Evolutionary conservation across 2,113 vertebrate genomes (phyloP).

Genomic region (Nannospalax galili): DNA sequence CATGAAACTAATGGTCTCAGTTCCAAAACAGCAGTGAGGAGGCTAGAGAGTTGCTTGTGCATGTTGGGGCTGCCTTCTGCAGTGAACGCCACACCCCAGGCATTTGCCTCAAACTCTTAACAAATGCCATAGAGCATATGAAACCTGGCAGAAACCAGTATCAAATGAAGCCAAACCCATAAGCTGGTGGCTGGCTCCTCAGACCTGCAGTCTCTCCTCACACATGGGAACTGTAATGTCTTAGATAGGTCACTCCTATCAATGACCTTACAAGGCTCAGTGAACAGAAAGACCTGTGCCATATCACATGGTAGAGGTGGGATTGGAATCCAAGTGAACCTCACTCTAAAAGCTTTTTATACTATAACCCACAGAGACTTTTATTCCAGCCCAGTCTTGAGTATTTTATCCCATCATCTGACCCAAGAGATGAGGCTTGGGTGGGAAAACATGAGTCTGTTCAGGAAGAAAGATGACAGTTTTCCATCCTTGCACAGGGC

Average conservation of each 20-base stretch:
- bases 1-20: neutral
- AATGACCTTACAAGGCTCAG: neutral
- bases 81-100: neutral
- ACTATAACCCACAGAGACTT: neutral
- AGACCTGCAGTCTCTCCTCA: neutral
- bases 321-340: neutral
- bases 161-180: slow-evolving; percentile 23
- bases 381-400: neutral
- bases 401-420: neutral
- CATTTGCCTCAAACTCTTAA: neutral
- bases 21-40: neutral
- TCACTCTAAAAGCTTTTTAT: neutral
- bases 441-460: neutral
- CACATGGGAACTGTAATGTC: neutral
- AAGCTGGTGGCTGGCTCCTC: neutral
- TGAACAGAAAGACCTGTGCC: neutral
- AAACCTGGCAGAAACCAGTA: neutral
- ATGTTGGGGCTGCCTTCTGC: neutral
- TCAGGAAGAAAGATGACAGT: neutral
- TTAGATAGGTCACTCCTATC: neutral
- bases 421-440: neutral
- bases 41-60: neutral
- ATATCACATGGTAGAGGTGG: neutral
- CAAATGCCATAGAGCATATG: neutral
- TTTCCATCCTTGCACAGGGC: neutral